Percentiles rank a stretch among this genome's conserved stretches.
These are phyloP conservation scores for Oreochromis tanganicae DNA, from an alignment of 2,113 vertebrate species.

Conservation along the genomic window DNA sequence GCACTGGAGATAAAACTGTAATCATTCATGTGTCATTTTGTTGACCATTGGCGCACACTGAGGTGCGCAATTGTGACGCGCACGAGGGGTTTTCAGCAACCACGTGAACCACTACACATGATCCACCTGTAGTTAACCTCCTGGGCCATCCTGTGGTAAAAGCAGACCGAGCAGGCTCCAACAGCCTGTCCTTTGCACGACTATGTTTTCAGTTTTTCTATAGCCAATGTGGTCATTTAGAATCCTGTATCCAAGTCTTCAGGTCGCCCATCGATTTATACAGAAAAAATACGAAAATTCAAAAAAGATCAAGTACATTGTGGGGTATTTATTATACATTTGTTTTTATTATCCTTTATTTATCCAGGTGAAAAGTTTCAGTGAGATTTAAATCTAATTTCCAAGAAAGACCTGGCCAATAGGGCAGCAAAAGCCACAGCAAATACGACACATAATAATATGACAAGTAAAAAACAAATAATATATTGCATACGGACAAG, in stretches of 20 bases:
- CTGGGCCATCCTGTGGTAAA: background rate
- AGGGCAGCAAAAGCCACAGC: background rate
- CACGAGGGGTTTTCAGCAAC: background rate
- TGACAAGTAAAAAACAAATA: background rate
- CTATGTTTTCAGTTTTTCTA: background rate
- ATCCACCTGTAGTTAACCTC: background rate
- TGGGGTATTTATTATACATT: background rate
- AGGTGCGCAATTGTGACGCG: background rate
- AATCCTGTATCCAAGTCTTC: background rate
- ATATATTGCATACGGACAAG: background rate
- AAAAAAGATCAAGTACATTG: background rate
- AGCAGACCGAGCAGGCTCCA: background rate
- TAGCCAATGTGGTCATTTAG: background rate
- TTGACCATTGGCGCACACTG: background rate
- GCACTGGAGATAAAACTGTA: background rate
- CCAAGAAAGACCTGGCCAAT: background rate
- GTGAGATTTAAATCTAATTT: background rate
- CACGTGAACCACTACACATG: background rate
- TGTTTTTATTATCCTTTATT: background rate
- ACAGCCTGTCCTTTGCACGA: background rate
- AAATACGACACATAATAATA: background rate
- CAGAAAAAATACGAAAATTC: fast-evolving
- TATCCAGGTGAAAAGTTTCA: background rate
- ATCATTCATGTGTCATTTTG: background rate
- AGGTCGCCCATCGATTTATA: background rate